phyloP scores from a whole-genome alignment of 2,888 invertebrate genomes.

The Zonitis immaculata region DNA sequence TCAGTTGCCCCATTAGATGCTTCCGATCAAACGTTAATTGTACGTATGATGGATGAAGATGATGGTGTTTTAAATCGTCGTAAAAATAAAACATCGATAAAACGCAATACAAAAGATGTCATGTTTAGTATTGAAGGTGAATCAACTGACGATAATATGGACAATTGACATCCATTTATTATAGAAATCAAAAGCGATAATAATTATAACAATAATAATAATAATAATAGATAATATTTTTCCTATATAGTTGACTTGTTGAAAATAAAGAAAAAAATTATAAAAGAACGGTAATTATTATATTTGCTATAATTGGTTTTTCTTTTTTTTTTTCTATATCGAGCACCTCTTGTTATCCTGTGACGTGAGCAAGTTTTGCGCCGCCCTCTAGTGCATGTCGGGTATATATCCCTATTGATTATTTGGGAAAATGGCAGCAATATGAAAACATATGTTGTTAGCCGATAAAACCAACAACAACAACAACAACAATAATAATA shows the following conservation, averaged over 20 bases:
- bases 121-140: slow-evolving; percentile 42
- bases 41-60: slow-evolving; percentile 93
- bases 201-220: too few species aligned
- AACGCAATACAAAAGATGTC: slow-evolving; percentile 41
- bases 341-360: too few species aligned
- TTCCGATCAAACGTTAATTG: slow-evolving; percentile 82
- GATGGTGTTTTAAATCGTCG: slow-evolving; percentile 78
- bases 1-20: slow-evolving; percentile 92
- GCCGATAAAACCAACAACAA: slow-evolving; percentile 30
- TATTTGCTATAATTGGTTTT: too few species aligned
- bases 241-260: slow-evolving; percentile 3
- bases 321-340: too few species aligned
- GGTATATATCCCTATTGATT: slow-evolving; percentile 44
- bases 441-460: slow-evolving; percentile 47
- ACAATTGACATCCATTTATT: slow-evolving; percentile 29
- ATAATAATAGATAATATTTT: slow-evolving; percentile 1
- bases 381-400: slow-evolving; percentile 41
- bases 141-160: slow-evolving; percentile 46
- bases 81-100: slow-evolving; percentile 50
- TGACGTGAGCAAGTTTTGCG: slow-evolving; percentile 35
- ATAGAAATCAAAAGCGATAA: too few species aligned
- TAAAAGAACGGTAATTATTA: too few species aligned
- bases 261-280: background rate
- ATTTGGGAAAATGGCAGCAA: slow-evolving; percentile 42
- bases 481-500: too few species aligned